Percentiles rank a stretch among this genome's conserved stretches.
Conservation (phyloP, 2,797 vertebrate genomes). For the Hylomyscus alleni region DNA sequence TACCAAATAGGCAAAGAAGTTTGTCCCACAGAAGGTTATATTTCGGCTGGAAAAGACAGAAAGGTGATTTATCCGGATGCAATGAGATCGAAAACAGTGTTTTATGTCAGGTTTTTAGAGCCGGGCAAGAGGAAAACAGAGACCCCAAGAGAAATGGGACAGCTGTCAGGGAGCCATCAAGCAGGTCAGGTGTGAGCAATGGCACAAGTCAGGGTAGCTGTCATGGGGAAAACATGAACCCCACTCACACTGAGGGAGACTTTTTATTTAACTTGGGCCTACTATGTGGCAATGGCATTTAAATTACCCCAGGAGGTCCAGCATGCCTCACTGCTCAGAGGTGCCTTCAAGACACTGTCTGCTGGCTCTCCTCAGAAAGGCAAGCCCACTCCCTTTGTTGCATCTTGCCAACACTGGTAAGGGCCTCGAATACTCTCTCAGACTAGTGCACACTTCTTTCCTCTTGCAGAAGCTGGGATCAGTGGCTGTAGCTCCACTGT, state of each 20-base stretch:
- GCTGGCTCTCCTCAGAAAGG: background rate
- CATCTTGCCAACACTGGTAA: background rate
- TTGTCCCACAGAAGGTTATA: background rate
- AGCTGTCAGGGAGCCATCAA: background rate
- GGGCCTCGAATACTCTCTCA: too few relatives aligned
- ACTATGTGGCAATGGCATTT: background rate
- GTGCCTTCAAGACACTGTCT: background rate
- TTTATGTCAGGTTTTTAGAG: background rate
- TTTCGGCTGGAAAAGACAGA: conserved; percentile 47
- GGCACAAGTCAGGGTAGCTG: background rate
- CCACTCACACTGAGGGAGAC: background rate
- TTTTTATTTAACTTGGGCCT: background rate
- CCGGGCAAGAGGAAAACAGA: background rate
- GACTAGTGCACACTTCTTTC: background rate
- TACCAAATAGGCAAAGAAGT: conserved; percentile 17
- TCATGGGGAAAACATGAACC: background rate
- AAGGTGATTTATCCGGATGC: background rate
- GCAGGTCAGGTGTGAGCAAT: background rate
- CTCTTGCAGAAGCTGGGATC: background rate
- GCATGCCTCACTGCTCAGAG: background rate
- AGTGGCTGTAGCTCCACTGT: background rate
- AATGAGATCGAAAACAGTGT: background rate
- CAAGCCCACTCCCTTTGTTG: background rate
- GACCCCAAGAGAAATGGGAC: background rate
- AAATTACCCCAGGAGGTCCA: background rate